phyloP scores from a whole-genome alignment of 2,797 vertebrate genomes.

The Thunnus albacares region DNA sequence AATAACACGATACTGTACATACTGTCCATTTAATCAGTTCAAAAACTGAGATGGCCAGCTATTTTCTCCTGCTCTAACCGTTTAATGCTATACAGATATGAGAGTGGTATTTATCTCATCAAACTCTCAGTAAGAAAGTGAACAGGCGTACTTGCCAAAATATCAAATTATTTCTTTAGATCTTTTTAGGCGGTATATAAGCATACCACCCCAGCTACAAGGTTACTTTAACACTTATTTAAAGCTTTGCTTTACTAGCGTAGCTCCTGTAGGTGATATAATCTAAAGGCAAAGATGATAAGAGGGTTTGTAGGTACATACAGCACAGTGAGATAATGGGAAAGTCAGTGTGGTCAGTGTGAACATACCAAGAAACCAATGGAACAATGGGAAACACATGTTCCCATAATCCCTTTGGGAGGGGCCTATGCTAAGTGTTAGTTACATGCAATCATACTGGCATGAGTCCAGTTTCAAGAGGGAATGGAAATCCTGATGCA shows the following conservation, averaged over 20 bases:
- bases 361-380: conserved; percentile 55
- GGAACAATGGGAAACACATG: conserved; percentile 79
- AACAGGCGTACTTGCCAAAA: too few relatives aligned
- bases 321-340: conserved; percentile 42
- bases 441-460: conserved; percentile 64
- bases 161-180: background rate
- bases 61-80: background rate
- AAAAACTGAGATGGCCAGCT: background rate
- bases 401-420: conserved; percentile 45
- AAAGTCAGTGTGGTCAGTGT: conserved; percentile 52
- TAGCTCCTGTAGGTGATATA: conserved; percentile 15
- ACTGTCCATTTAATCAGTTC: background rate
- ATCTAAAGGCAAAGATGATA: conserved; percentile 19
- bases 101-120: background rate
- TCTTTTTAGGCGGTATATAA: background rate
- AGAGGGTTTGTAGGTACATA: conserved; percentile 26
- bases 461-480: conserved; percentile 51
- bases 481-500: conserved; percentile 41
- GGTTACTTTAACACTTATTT: background rate
- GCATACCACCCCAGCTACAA: background rate
- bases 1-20: background rate
- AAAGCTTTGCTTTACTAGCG: background rate
- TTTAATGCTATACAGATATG: background rate
- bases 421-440: conserved; percentile 50
- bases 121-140: background rate